Base-by-base conservation (phyloP, 2,888 invertebrate genomes). In the Dryococelus australis region DNA sequence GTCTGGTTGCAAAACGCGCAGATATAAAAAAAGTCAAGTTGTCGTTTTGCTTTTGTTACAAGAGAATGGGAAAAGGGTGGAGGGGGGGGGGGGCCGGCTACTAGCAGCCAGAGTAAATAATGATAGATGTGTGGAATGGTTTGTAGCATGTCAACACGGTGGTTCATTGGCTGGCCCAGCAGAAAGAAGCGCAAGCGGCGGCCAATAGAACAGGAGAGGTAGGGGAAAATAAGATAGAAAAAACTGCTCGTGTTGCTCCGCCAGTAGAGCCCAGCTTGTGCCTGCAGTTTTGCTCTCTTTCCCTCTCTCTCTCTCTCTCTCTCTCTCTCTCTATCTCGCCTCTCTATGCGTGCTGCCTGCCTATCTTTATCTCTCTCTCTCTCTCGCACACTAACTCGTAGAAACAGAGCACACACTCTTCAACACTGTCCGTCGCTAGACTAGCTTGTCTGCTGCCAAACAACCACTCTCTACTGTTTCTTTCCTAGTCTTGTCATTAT, bases 91-190 rank as follows among this genome's bases (percentile, higher is more conserved):
- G n/a, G n/a, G 65, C 65, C 12, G 24, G n/a, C 65, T 65, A 9
- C 65, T 8, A 65, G 65, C n/a, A 47, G 10, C 12, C 47, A 47
- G 47, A 16, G 47, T 9, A 65, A 65, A n/a, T 65, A n/a, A 65
- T 65, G 65, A 65, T 65, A 24, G 8, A 65, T 65, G 65, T 65
- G 65, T 65, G 65, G 65, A n/a, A 65, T 65, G 65, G 65, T 65
- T 65, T 65, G 65, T 65, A 65, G 65, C 65, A 65, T 65, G 65
- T 65, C 65, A 65, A 65, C 65, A 65, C 65, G 65, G 65, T 65
- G 24, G 65, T 65, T 65, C 65, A 65, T 65, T 65, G 65, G 65
- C 65, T 65, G 65, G 65, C 65, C 65, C 65, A 65, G 65, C 65
- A 65, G 65, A 65, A 65, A 65, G 65, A 65, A 65, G 65, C 65